Conservation (phyloP, 2,113 vertebrate genomes). For the Lophotis ruficrista region DNA sequence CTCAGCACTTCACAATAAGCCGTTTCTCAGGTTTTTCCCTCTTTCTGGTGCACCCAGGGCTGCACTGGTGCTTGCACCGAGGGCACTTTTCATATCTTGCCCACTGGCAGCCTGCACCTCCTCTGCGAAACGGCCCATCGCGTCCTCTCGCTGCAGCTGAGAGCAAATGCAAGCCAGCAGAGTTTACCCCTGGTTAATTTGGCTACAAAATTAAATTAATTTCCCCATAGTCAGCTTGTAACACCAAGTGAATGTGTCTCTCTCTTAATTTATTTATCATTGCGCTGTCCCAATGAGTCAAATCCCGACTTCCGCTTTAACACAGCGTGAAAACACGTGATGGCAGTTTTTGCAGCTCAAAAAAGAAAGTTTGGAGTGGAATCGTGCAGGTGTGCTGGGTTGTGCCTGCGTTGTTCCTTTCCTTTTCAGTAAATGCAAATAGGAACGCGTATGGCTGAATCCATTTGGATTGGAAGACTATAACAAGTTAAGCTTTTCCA, state of each 20-base stretch:
- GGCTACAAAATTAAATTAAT: background rate
- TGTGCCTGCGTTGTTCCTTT: background rate
- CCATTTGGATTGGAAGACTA: background rate
- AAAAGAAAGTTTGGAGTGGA: background rate
- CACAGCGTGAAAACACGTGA: fast-evolving
- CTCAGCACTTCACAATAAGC: background rate
- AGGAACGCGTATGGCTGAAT: background rate
- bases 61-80: background rate
- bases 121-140: fast-evolving
- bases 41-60: background rate
- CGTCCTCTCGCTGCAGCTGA: background rate
- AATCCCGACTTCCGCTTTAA: background rate
- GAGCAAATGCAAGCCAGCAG: background rate
- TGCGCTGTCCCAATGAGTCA: background rate
- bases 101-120: background rate
- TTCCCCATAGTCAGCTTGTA: background rate
- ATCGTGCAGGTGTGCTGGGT: background rate
- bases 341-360: background rate
- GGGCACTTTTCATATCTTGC: too few relatives aligned
- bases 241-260: background rate
- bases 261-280: background rate
- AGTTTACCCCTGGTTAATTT: background rate
- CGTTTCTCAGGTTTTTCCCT: background rate
- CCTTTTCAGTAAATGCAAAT: background rate
- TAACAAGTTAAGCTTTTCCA: background rate